Evolutionary conservation across 2,888 invertebrate species (phyloP).

Genomic region (Beris chalybata): DNA sequence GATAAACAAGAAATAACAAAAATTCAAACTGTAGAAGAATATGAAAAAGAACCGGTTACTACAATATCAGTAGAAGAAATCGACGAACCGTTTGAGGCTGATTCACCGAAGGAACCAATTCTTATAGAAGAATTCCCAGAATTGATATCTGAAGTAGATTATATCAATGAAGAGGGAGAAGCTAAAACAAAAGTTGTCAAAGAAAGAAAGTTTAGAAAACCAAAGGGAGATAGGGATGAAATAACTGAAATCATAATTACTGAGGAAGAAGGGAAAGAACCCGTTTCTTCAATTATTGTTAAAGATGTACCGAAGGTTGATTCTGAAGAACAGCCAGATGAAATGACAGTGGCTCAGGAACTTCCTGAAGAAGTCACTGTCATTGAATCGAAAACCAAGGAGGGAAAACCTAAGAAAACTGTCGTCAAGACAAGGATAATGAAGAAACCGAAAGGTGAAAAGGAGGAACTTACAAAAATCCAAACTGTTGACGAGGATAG

Average conservation of each 20-base stretch:
- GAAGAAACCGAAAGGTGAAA: constrained; percentile 52
- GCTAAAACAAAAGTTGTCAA: constrained; percentile 41
- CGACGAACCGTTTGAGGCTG: constrained; percentile 10
- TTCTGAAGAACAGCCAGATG: constrained; percentile 24
- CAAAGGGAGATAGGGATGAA: constrained; percentile 54
- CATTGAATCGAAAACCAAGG: constrained; percentile 47
- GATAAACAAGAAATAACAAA: constrained; percentile 55
- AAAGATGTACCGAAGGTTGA: constrained; percentile 45
- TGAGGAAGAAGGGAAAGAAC: constrained; percentile 55
- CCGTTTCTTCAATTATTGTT: constrained; percentile 47
- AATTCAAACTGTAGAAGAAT: constrained; percentile 58
- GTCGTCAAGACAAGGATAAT: constrained; percentile 51
- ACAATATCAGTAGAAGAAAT: constrained; percentile 54
- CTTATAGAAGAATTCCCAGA: constrained; percentile 49
- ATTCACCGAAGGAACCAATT: constrained; percentile 48
- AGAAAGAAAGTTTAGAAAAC: constrained; percentile 55
- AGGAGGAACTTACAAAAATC: constrained; percentile 55
- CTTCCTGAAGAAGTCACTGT: constrained; percentile 50
- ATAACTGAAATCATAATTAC: constrained; percentile 57
- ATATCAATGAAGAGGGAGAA: constrained; percentile 18
- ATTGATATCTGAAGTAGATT: constrained; percentile 49
- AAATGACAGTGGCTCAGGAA: constrained; percentile 43
- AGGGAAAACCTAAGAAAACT: constrained; percentile 49
- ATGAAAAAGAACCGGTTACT: constrained; percentile 56
- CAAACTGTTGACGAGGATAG: constrained; percentile 51